Conservation (phyloP, 2,888 invertebrate species). For the Melinaea marsaeus region DNA sequence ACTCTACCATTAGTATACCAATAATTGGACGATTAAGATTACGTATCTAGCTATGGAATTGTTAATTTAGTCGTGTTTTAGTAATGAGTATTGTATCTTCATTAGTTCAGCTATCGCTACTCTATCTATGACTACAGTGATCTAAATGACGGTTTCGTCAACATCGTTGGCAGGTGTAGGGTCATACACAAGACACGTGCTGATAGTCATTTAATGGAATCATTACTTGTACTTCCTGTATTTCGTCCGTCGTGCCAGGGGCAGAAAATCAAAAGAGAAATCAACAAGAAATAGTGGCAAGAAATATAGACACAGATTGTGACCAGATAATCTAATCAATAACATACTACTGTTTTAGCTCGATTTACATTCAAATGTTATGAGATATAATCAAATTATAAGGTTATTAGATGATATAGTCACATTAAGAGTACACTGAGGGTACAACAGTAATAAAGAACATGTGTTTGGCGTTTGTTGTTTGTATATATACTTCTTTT, state of each 20-base stretch:
- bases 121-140: constrained; percentile 54
- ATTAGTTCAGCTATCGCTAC: constrained; percentile 43
- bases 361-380: too few relatives aligned
- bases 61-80: constrained; percentile 22
- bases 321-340: constrained; percentile 7
- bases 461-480: background rate
- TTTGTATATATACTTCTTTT: too few relatives aligned
- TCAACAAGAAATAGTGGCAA: constrained; percentile 55
- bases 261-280: constrained; percentile 66
- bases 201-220: constrained; percentile 69
- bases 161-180: constrained; percentile 51
- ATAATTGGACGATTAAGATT: background rate
- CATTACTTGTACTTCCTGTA: constrained; percentile 77
- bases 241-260: constrained; percentile 70
- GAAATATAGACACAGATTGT: constrained; percentile 17
- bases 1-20: constrained; percentile 11
- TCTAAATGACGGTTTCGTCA: constrained; percentile 50
- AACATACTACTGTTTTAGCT: too few relatives aligned
- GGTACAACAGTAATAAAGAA: background rate
- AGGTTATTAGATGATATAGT: constrained; percentile 10
- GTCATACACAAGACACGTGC: constrained; percentile 76
- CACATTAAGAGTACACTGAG: constrained; percentile 10
- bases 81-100: constrained; percentile 42
- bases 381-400: too few relatives aligned
- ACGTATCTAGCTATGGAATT: constrained; percentile 5